Percentiles rank a stretch among this genome's conserved stretches.
Evolutionary conservation across 2,888 invertebrate species (phyloP).

Genomic region (Syrphus vitripennis): DNA sequence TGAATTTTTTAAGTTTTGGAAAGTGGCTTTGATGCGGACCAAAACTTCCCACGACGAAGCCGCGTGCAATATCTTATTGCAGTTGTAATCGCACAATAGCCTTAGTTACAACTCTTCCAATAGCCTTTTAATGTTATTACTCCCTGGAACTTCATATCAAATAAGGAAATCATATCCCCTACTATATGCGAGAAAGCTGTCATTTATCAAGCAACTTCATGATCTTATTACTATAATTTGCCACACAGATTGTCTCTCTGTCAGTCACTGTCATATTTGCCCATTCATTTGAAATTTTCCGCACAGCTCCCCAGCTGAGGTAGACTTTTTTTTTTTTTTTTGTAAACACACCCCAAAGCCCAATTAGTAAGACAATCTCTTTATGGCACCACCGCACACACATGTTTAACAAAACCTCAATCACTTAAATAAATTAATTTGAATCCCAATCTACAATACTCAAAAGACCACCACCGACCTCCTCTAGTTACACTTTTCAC

Average conservation of each 20-base stretch:
- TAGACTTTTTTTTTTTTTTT: neutral
- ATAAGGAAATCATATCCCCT: neutral
- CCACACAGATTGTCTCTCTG: constrained; percentile 11
- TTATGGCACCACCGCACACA: constrained; percentile 30
- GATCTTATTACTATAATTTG: neutral
- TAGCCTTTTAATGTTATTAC: neutral
- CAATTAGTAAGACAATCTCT: constrained; percentile 31
- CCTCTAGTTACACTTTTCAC: constrained; percentile 60
- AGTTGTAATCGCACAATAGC: neutral
- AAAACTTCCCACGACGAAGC: no score
- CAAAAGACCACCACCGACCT: constrained; percentile 14
- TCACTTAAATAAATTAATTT: constrained; percentile 17
- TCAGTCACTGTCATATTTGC: constrained; percentile 22
- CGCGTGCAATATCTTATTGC: no score
- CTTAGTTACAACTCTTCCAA: neutral
- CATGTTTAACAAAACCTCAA: constrained; percentile 7
- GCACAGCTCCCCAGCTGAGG: constrained; percentile 42
- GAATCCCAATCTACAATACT: neutral
- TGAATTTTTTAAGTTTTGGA: no score
- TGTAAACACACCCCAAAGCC: constrained; percentile 21
- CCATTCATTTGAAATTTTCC: constrained; percentile 39
- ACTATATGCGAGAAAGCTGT: neutral
- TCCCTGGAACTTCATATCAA: neutral
- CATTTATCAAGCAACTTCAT: neutral
- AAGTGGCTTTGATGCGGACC: no score